Base-by-base conservation (phyloP, 2,888 invertebrate species). In the Tipula unca region DNA sequence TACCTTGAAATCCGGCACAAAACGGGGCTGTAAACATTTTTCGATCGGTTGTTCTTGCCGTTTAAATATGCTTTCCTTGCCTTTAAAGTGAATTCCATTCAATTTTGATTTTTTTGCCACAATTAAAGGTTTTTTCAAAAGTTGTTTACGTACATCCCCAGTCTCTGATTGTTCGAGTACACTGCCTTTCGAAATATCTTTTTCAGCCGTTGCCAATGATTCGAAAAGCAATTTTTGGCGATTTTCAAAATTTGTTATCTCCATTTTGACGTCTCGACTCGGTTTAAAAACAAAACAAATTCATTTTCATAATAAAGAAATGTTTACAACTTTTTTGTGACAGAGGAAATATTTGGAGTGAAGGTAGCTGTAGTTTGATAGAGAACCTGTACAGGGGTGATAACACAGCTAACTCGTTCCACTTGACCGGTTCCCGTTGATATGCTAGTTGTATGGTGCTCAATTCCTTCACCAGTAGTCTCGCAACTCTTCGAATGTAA, bases 1-100 rank as follows among this genome's bases (percentile, higher is more conserved):
- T 87, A 90, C 92, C 86, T 92, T 89, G 87, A 89, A 91, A 87
- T 92, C 92, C 69, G 93, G 93, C 3, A 90, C 89, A 85, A 89
- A 89, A 8, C 91, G 89, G 0, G 91, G 90, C 85, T 92, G 92
- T 42, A 94, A 90, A 88, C 94, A 93, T 86, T 93, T 92, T 0
- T 90, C 90, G 85, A 94, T 92, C 1, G 94, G 94, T 20, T 94
- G 92, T 88, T 94, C 94, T 0, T 95, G 95, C 86, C 94, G 92
- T 89, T 96, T 96, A 88, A 95, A 96, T 87, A 96, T 95, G 89
- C 96, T 96, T 89, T 96, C 95, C 88, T 93, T 90, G 36, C 91
- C 90, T 0, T 89, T 88, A 86, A 91, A 87, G 29, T 88, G 89
- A 0, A 39, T 1, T 20, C 32, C 36, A 36, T 84, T 48, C 13